Base-by-base conservation (phyloP, 2,113 vertebrate species). In the Cryptotis parvus region DNA sequence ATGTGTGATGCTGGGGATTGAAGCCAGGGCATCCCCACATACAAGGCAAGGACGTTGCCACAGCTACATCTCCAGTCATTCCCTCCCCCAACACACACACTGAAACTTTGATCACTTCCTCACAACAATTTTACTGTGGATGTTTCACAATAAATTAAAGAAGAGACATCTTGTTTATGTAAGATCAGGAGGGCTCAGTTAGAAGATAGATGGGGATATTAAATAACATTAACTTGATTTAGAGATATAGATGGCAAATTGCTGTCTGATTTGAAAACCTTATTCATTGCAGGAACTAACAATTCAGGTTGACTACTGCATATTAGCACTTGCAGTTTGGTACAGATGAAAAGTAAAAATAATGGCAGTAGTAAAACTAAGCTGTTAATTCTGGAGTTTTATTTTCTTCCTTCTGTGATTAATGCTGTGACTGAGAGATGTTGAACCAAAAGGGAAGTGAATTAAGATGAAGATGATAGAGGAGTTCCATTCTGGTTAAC, bases 291-390 rank as follows among this genome's bases (percentile, higher is more conserved):
- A 89, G 72, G 41, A 82, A 92, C 75, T 20, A 29, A 26, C 79
- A 41, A 86, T 31, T 91, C 10, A 8, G 15, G 8, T 69, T 70
- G 86, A 16, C 76, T 18, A 18, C 55, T 79, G 15, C 31, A 79
- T 80, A 35, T 55, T 91, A 69, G 61, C 43, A 72, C 37, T 58
- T 76, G 16, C n/a, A 90, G 20, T 70, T 84, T 69, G 29, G 31
- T 58, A 78, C 81, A 91, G 90, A 69, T 84, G 3, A 65, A 75
- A 84, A 86, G 41, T 70, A 79, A 78, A 91, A 45, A 58, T 84
- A 69, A n/a, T 35, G 49, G 18, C 73, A 31, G 35, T 79, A 70
- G 26, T 41, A 78, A n/a, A 9, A 1, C 18, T 9, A 61, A 45
- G 20, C 43, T 76, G 9, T 85, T 33, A 55, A 84, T 84, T 90